Evolutionary conservation across 92 coral and sea anemone genomes (phyloP).

Genomic region (Muricea muricata): DNA sequence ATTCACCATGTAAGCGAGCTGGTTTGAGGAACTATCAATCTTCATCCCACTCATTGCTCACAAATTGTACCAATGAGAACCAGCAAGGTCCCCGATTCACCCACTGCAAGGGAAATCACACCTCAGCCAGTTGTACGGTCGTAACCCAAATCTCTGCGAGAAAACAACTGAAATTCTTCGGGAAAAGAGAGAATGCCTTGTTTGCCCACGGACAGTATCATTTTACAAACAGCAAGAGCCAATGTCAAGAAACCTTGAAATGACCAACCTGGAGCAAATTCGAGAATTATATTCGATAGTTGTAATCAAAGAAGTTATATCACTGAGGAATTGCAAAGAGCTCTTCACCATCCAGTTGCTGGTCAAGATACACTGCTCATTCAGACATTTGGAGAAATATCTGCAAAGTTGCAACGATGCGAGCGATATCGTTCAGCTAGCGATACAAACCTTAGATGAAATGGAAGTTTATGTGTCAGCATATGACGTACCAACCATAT

Average conservation of each 20-base stretch:
- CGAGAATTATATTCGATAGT: neutral
- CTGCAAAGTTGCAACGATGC: constrained; percentile 11
- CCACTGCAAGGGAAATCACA: constrained; percentile 46
- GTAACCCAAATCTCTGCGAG: constrained; percentile 42
- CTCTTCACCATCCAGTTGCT: neutral
- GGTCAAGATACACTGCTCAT: constrained; percentile 1
- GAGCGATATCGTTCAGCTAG: neutral
- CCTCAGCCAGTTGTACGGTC: constrained; percentile 30
- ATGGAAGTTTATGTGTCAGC: neutral
- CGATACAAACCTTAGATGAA: neutral
- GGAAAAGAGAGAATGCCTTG: constrained; percentile 9
- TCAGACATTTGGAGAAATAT: constrained; percentile 10
- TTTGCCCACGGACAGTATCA: neutral
- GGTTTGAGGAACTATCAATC: neutral
- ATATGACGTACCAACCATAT: neutral
- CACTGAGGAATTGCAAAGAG: neutral
- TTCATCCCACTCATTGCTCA: constrained; percentile 21
- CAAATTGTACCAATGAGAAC: neutral
- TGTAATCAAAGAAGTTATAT: neutral
- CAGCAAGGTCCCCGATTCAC: constrained; percentile 34
- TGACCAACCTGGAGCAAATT: neutral
- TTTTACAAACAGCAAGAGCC: neutral
- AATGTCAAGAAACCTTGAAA: neutral
- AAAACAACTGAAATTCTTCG: neutral
- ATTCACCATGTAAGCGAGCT: too few species aligned